phyloP scores from a whole-genome alignment of 2,888 invertebrate genomes.

The Hypolimnas misippus region DNA sequence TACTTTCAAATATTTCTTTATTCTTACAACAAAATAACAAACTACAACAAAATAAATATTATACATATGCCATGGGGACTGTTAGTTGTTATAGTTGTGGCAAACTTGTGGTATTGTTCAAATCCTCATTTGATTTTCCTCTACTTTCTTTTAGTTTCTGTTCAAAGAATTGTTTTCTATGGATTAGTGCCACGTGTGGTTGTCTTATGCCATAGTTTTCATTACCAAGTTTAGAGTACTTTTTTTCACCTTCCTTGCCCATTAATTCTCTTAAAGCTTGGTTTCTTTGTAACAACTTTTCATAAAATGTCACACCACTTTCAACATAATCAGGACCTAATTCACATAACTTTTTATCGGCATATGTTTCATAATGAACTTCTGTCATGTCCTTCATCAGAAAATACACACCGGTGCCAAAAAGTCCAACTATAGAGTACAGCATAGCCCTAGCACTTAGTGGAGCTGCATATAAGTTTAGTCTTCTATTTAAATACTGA shows the following conservation, averaged over 20 bases:
- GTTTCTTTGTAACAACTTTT: constrained; percentile 88
- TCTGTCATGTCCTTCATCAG: constrained; percentile 87
- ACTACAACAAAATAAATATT: background rate
- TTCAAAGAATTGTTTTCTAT: constrained; percentile 87
- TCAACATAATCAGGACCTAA: constrained; percentile 86
- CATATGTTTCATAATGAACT: constrained; percentile 84
- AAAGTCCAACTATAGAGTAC: constrained; percentile 83
- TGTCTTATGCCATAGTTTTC: constrained; percentile 86
- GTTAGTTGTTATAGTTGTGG: background rate
- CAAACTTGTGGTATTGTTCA: background rate
- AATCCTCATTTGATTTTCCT: constrained; percentile 19
- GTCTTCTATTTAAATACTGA: constrained; percentile 76
- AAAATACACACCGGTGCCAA: constrained; percentile 85
- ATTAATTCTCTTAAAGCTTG: constrained; percentile 87
- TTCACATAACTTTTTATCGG: constrained; percentile 85
- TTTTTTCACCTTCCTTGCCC: constrained; percentile 84
- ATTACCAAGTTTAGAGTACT: constrained; percentile 88
- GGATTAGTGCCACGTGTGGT: constrained; percentile 85
- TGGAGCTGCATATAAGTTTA: constrained; percentile 84
- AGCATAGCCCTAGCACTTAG: constrained; percentile 64
- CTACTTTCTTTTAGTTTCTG: constrained; percentile 65
- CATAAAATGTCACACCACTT: constrained; percentile 91
- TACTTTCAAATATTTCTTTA: background rate
- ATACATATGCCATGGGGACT: background rate
- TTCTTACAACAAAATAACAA: background rate